A percentile compares a stretch with the other conserved stretches of the same genome.
These are phyloP conservation scores for Globicephala melas DNA, from an alignment of 2,113 vertebrate genomes.

Conservation along the genomic window DNA sequence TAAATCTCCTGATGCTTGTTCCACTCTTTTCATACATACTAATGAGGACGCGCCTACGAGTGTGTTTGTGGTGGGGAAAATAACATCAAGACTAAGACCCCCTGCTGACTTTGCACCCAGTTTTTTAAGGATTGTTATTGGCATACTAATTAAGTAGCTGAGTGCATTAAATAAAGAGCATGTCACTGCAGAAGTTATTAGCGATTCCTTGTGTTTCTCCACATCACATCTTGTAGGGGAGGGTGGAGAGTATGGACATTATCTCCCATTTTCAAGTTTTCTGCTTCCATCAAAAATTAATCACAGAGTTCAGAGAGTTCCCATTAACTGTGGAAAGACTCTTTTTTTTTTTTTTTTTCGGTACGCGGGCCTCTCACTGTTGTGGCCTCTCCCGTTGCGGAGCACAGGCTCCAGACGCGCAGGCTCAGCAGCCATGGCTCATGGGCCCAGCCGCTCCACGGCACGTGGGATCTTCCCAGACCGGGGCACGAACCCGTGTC, in stretches of 20 bases:
- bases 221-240: constrained; percentile 65
- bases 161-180: constrained; percentile 76
- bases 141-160: constrained; percentile 80
- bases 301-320: constrained; percentile 48
- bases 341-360: constrained; percentile 37
- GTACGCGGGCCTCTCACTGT: too few relatives aligned
- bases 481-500: too few relatives aligned
- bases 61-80: constrained; percentile 67
- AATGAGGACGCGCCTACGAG: constrained; percentile 74
- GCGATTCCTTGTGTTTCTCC: constrained; percentile 72
- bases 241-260: constrained; percentile 58
- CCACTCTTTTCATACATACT: constrained; percentile 79
- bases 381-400: too few relatives aligned
- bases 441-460: too few relatives aligned
- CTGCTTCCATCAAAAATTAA: neutral
- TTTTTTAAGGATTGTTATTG: constrained; percentile 82
- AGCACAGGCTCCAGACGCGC: too few relatives aligned
- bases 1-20: constrained; percentile 78
- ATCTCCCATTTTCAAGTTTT: constrained; percentile 70
- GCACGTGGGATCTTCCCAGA: too few relatives aligned
- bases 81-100: constrained; percentile 72
- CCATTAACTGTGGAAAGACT: constrained; percentile 63
- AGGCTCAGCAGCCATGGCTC: too few relatives aligned
- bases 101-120: constrained; percentile 79
- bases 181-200: constrained; percentile 73